Conservation (phyloP, 2,888 invertebrate genomes). For the Leptinotarsa rubiginosa region DNA sequence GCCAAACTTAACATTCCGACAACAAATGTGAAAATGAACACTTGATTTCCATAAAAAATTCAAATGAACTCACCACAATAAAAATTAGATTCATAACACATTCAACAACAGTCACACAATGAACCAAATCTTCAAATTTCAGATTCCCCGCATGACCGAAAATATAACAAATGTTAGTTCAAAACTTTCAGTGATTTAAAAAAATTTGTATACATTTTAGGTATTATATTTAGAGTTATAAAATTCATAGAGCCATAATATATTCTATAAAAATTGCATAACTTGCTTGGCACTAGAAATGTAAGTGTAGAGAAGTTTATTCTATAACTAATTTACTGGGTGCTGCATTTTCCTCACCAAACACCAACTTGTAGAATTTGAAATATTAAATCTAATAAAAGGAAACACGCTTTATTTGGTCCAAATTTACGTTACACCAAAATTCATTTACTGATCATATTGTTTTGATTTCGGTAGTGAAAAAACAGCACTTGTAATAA, state of each 20-base stretch:
- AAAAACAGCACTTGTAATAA: constrained; percentile 10
- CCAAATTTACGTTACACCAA: neutral
- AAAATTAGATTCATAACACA: too few relatives aligned
- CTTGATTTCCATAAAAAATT: neutral
- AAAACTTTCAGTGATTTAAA: neutral
- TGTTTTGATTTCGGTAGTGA: neutral
- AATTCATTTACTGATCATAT: neutral
- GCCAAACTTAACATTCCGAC: too few relatives aligned
- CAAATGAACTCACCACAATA: neutral
- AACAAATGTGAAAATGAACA: neutral
- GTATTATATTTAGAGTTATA: constrained; percentile 11
- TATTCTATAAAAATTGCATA: constrained; percentile 23
- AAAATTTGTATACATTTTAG: neutral
- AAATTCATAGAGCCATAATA: constrained; percentile 22
- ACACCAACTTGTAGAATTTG: constrained; percentile 3
- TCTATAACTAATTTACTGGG: constrained; percentile 7
- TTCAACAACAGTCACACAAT: too few relatives aligned
- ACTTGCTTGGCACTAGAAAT: constrained; percentile 26
- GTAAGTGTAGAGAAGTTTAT: constrained; percentile 5
- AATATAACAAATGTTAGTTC: constrained; percentile 7
- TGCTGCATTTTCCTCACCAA: constrained; percentile 2
- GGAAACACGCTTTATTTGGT: neutral
- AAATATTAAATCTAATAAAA: neutral
- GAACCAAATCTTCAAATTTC: too few relatives aligned
- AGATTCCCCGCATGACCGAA: too few relatives aligned